Conservation (phyloP, 2,113 vertebrate species). For the Salvelinus sp. region DNA sequence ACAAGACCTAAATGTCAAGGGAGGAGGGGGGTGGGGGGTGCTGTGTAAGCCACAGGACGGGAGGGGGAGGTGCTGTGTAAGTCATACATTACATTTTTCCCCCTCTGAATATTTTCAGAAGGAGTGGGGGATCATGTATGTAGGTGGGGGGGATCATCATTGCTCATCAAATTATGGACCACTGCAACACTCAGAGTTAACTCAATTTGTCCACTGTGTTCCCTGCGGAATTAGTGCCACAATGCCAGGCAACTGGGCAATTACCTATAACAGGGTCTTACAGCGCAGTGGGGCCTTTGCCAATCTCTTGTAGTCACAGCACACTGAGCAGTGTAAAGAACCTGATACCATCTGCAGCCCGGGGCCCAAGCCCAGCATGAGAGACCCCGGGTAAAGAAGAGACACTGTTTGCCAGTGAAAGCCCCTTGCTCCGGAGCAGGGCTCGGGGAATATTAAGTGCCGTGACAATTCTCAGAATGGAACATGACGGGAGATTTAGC, state of each 20-base stretch:
- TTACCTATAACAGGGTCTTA: conserved; percentile 22
- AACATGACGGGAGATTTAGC: conserved; percentile 60
- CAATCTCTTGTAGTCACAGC: conserved; percentile 16
- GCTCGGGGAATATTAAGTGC: conserved; percentile 57
- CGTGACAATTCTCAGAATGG: conserved; percentile 67
- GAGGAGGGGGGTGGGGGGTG: not conserved
- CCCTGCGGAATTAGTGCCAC: not conserved
- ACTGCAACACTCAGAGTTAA: not conserved
- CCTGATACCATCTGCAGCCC: conserved; percentile 52
- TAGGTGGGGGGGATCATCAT: too few species aligned
- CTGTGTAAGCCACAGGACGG: not conserved
- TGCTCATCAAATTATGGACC: not conserved
- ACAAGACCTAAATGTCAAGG: conserved; percentile 34
- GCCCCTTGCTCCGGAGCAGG: conserved; percentile 9
- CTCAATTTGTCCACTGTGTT: not conserved
- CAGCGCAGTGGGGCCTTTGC: conserved; percentile 6
- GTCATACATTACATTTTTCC: not conserved
- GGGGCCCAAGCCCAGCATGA: conserved; percentile 45
- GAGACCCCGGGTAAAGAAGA: conserved; percentile 60
- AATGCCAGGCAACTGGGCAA: conserved; percentile 2
- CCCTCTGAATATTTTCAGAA: fast-evolving
- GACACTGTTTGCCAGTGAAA: conserved; percentile 42
- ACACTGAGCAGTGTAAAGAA: conserved; percentile 32
- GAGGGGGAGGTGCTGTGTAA: too few species aligned
- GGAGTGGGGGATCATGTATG: too few species aligned